phyloP scores from a whole-genome alignment of 64 coral and sea anemone species.

The Cladopsammia gracilis region DNA sequence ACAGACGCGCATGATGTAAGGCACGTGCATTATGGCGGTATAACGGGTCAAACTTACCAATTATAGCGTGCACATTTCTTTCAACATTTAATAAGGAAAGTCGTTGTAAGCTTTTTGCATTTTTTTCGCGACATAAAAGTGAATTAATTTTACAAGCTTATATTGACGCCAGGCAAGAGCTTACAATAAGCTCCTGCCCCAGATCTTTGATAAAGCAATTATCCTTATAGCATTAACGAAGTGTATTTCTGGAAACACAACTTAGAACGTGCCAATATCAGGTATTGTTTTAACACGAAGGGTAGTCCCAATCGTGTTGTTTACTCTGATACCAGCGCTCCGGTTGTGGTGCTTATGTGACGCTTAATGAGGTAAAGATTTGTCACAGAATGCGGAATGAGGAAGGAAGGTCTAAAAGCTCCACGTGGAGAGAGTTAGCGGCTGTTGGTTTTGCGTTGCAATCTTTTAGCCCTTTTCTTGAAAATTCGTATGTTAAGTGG shows the following conservation, averaged over 20 bases:
- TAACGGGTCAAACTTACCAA: too few relatives aligned
- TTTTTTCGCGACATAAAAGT: too few relatives aligned
- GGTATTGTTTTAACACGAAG: background rate
- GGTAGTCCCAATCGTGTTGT: background rate
- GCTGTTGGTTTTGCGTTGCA: background rate
- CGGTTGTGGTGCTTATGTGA: background rate
- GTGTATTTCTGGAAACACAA: background rate
- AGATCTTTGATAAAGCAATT: too few relatives aligned
- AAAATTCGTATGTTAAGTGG: background rate
- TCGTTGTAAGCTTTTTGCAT: too few relatives aligned
- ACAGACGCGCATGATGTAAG: too few relatives aligned
- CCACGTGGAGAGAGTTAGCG: background rate
- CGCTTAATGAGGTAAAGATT: background rate
- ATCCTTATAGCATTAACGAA: background rate
- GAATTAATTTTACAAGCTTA: too few relatives aligned
- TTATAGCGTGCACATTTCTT: too few relatives aligned
- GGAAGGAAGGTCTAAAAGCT: background rate
- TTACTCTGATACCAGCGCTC: background rate
- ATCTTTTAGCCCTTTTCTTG: background rate
- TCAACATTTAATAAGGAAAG: too few relatives aligned
- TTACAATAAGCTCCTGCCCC: too few relatives aligned
- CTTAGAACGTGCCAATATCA: background rate
- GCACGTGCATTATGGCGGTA: too few relatives aligned
- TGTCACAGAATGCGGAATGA: background rate
- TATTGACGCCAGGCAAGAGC: too few relatives aligned